Conservation (phyloP, 2,888 invertebrate species). For the Terebella lapidaria region DNA sequence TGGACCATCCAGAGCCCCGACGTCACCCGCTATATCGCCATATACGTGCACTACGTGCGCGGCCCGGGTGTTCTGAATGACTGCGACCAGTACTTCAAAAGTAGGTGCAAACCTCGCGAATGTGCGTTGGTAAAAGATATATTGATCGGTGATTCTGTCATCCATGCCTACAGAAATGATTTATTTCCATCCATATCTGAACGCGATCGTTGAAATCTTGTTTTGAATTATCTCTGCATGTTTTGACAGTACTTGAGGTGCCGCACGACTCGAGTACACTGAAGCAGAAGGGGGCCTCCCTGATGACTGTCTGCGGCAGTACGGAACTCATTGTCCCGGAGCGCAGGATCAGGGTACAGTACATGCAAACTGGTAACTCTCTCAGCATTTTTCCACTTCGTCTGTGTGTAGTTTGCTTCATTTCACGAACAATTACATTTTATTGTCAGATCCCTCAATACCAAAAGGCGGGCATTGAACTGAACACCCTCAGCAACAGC, state of each 20-base stretch:
- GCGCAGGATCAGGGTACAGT: constrained; percentile 11
- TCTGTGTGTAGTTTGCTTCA: background rate
- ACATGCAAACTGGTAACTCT: too few relatives aligned
- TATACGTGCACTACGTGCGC: constrained; percentile 20
- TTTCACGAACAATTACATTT: background rate
- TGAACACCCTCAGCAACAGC: constrained; percentile 13
- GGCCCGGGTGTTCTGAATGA: constrained; percentile 13
- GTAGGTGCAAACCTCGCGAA: constrained; percentile 3
- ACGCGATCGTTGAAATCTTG: too few relatives aligned
- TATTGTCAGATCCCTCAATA: constrained; percentile 17
- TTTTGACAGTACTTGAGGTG: constrained; percentile 15
- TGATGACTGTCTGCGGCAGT: constrained; percentile 15
- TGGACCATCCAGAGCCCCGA: constrained; percentile 19
- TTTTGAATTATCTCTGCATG: too few relatives aligned
- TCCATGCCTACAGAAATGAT: too few relatives aligned
- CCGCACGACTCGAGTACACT: constrained; percentile 10
- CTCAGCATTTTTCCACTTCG: too few relatives aligned
- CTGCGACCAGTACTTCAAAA: constrained; percentile 13
- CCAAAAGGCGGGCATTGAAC: constrained; percentile 20
- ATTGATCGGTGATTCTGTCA: too few relatives aligned
- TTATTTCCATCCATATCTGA: too few relatives aligned
- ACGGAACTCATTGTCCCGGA: constrained; percentile 11
- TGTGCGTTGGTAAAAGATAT: too few relatives aligned
- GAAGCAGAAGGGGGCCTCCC: constrained; percentile 11
- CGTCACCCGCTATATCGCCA: constrained; percentile 6